A percentile compares a stretch with the other conserved stretches of the same genome.
Evolutionary conservation across 92 coral and sea anemone genomes (phyloP).

Genomic region (Phymanthus crucifer): DNA sequence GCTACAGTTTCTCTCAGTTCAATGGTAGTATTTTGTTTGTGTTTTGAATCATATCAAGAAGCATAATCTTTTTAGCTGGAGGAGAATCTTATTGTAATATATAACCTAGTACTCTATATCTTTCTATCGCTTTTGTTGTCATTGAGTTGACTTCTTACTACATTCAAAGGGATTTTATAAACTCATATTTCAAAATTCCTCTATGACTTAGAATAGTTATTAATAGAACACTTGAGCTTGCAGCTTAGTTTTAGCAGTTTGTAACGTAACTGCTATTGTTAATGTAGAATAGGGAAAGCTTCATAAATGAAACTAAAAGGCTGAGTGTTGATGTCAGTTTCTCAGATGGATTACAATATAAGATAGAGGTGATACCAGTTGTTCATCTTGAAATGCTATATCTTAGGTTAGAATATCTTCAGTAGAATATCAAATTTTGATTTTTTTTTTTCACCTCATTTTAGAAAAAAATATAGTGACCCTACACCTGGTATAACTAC

Average conservation of each 20-base stretch:
- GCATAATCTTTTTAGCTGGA: background rate
- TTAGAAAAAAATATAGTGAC: background rate
- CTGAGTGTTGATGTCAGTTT: background rate
- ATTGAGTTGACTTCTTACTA: background rate
- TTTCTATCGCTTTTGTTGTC: background rate
- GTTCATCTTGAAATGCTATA: background rate
- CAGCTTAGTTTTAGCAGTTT: background rate
- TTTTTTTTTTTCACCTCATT: background rate
- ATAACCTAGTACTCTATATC: background rate
- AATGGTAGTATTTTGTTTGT: background rate
- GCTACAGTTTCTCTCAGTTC: background rate
- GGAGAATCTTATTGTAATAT: background rate
- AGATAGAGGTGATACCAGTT: background rate
- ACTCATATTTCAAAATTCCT: background rate
- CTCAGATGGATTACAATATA: background rate
- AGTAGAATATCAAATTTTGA: too few species aligned
- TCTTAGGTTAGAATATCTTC: too few species aligned
- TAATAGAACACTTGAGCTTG: background rate
- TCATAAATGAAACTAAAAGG: background rate
- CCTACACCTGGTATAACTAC: background rate
- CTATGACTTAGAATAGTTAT: background rate
- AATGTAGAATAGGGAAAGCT: background rate
- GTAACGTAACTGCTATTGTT: background rate
- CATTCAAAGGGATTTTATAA: background rate
- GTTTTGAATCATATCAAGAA: background rate